phyloP scores from a whole-genome alignment of 2,113 vertebrate species.

The Morone saxatilis region DNA sequence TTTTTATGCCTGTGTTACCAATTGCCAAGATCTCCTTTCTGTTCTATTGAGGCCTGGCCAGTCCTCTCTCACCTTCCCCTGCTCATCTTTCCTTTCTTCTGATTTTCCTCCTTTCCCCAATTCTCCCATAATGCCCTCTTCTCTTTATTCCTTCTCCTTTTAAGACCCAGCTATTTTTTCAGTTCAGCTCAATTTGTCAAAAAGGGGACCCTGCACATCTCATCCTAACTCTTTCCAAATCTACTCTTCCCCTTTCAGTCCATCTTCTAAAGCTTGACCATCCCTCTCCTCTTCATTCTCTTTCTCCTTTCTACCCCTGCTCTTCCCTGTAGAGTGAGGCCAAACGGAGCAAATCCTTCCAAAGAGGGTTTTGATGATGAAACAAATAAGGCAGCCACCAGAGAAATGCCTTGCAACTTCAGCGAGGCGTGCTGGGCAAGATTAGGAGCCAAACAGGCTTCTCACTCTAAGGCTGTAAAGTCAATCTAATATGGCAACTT shows the following conservation, averaged over 20 bases:
- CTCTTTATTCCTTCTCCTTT: neutral
- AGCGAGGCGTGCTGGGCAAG: conserved; percentile 30
- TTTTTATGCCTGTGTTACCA: conserved; percentile 11
- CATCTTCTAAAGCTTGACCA: conserved; percentile 27
- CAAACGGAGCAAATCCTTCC: conserved; percentile 42
- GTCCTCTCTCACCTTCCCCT: neutral
- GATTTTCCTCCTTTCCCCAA: neutral
- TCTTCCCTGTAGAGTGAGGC: conserved; percentile 41
- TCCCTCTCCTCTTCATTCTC: conserved; percentile 9
- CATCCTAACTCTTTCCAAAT: conserved; percentile 15
- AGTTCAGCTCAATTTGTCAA: conserved; percentile 2
- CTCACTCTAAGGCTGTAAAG: conserved; percentile 24
- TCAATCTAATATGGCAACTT: conserved; percentile 41
- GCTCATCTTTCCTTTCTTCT: neutral
- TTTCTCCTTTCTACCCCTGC: neutral
- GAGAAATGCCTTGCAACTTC: conserved; percentile 43
- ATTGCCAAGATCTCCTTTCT: conserved; percentile 7
- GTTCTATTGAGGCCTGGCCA: neutral
- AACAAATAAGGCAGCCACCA: conserved; percentile 51
- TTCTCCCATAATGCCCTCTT: conserved; percentile 1
- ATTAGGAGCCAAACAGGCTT: conserved; percentile 42
- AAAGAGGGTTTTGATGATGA: conserved; percentile 58
- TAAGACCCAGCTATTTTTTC: conserved; percentile 23
- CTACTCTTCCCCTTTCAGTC: neutral
- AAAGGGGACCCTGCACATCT: neutral